These are phyloP conservation scores for Ceramica pisi DNA, from an alignment of 2,888 invertebrate species.

Conservation along the genomic window DNA sequence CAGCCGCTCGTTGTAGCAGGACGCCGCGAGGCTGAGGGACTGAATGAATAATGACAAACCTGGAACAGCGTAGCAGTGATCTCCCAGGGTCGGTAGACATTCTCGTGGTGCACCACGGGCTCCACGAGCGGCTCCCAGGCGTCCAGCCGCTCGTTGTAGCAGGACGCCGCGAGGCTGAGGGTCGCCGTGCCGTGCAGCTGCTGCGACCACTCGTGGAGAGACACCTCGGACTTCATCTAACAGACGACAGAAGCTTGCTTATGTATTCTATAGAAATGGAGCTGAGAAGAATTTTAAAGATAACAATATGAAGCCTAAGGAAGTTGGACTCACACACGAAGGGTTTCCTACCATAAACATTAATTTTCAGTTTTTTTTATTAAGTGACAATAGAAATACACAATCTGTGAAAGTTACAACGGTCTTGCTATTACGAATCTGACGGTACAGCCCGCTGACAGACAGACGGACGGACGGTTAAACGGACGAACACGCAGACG, in stretches of 20 bases:
- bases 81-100: constrained; percentile 93
- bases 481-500: too few relatives aligned
- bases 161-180: constrained; percentile 86
- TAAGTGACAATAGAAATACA: too few relatives aligned
- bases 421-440: too few relatives aligned
- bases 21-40: constrained; percentile 85
- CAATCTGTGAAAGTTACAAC: too few relatives aligned
- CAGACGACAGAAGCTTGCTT: background rate
- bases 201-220: constrained; percentile 93
- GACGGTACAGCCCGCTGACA: too few relatives aligned
- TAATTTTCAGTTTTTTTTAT: too few relatives aligned
- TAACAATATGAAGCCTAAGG: too few relatives aligned
- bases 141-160: constrained; percentile 93
- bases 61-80: constrained; percentile 92
- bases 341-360: too few relatives aligned
- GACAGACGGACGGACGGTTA: too few relatives aligned
- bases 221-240: constrained; percentile 90
- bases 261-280: background rate
- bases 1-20: constrained; percentile 93
- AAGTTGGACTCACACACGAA: too few relatives aligned
- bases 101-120: constrained; percentile 93
- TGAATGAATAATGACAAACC: constrained; percentile 75
- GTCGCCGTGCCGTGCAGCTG: constrained; percentile 87
- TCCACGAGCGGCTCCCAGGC: constrained; percentile 97
- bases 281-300: background rate